Percentiles rank a stretch among this genome's conserved stretches.
phyloP scores from a whole-genome alignment of 2,113 vertebrate genomes.

The Hoplias malabaricus region DNA sequence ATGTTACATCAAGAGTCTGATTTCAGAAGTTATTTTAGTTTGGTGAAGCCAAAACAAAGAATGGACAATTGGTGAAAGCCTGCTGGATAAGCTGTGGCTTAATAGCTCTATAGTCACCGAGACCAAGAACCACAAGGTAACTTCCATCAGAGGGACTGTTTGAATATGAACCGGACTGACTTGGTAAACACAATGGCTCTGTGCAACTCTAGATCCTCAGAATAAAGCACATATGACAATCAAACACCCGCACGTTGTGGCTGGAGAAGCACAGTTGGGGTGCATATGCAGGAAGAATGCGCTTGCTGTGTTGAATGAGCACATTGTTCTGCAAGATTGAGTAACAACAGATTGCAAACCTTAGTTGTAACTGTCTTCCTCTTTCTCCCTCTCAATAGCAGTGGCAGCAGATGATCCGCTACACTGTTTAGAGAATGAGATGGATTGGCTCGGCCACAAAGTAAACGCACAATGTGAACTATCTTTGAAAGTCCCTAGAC shows the following conservation, averaged over 20 bases:
- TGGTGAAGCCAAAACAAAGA: neutral
- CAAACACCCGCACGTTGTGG: conserved; percentile 2
- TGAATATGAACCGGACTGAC: neutral
- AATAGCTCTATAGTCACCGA: neutral
- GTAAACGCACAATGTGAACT: neutral
- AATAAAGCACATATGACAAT: neutral
- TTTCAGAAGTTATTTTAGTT: neutral
- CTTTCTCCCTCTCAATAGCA: neutral
- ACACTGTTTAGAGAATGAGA: neutral
- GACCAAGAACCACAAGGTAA: neutral
- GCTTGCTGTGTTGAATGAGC: conserved; percentile 15
- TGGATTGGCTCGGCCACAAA: conserved; percentile 9
- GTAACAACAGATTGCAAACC: conserved; percentile 25
- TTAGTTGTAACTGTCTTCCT: neutral
- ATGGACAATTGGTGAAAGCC: neutral
- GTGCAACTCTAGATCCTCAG: neutral
- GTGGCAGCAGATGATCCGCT: neutral
- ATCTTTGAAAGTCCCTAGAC: neutral
- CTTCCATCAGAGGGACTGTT: neutral
- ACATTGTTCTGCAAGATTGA: conserved; percentile 31
- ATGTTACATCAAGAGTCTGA: neutral
- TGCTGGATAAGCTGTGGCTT: neutral
- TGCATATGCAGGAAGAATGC: neutral
- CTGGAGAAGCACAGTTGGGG: conserved; percentile 5
- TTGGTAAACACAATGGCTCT: neutral